Percentiles rank a stretch among this genome's conserved stretches.
Evolutionary conservation across 2,888 invertebrate species (phyloP).

Genomic region (Sminthurides aquaticus): DNA sequence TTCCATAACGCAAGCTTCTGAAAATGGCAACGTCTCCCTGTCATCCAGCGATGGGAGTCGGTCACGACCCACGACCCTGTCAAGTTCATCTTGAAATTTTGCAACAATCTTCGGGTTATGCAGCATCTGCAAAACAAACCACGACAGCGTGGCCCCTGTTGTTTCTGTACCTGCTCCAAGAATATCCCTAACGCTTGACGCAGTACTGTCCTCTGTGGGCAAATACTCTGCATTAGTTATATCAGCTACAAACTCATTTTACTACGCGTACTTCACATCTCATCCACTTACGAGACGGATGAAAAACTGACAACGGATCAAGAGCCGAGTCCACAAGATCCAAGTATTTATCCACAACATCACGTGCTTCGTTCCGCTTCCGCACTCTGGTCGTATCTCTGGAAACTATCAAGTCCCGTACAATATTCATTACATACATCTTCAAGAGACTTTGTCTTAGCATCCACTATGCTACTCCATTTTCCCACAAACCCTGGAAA

Average conservation of each 20-base stretch:
- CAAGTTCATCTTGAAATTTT: conserved; percentile 6
- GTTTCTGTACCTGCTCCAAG: not conserved
- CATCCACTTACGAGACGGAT: not conserved
- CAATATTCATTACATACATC: not conserved
- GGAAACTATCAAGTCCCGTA: not conserved
- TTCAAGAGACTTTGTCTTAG: not conserved
- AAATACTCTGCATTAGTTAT: too few species aligned
- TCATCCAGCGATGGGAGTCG: conserved; percentile 4
- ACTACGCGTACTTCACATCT: too few species aligned
- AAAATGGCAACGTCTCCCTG: not conserved
- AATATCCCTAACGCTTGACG: too few species aligned
- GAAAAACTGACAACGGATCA: not conserved
- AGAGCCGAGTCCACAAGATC: not conserved
- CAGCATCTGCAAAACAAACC: not conserved
- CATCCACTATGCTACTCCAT: not conserved
- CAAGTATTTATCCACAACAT: not conserved
- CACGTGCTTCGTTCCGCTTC: not conserved
- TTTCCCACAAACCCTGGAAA: not conserved
- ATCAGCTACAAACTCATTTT: too few species aligned
- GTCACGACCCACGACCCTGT: not conserved
- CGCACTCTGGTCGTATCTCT: not conserved
- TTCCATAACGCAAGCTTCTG: conserved; percentile 1
- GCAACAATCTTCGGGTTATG: not conserved
- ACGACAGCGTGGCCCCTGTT: not conserved
- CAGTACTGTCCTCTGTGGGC: too few species aligned